Evolutionary conservation across 2,888 invertebrate genomes (phyloP).

Genomic region (Elmis aenea): DNA sequence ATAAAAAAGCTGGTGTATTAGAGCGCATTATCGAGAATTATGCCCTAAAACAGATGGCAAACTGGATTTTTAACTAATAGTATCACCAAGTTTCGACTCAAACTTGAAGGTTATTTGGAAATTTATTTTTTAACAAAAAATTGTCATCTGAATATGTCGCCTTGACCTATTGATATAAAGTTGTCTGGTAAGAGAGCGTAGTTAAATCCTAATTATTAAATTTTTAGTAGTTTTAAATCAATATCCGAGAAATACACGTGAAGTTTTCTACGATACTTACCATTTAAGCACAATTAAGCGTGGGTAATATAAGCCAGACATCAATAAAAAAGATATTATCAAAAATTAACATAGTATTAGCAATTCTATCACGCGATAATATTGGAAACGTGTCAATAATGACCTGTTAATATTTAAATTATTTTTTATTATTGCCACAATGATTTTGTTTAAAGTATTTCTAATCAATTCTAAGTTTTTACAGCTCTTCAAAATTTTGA

Average conservation of each 20-base stretch:
- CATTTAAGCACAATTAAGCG: too few species aligned
- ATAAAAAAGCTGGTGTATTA: neutral
- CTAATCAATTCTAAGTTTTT: too few species aligned
- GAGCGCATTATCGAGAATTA: neutral
- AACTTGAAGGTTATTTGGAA: neutral
- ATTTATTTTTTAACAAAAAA: constrained; percentile 3
- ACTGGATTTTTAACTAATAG: neutral
- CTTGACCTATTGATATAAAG: constrained; percentile 20
- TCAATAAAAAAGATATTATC: neutral
- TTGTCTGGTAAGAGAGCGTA: constrained; percentile 9
- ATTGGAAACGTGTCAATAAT: too few species aligned
- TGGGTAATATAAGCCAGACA: too few species aligned
- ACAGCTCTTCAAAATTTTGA: too few species aligned
- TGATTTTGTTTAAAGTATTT: too few species aligned
- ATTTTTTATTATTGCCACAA: too few species aligned
- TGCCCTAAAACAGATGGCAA: neutral
- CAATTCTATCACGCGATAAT: too few species aligned
- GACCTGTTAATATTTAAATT: too few species aligned
- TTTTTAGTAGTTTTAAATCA: neutral
- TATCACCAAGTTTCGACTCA: neutral
- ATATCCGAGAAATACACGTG: too few species aligned
- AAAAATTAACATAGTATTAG: neutral
- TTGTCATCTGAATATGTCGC: constrained; percentile 13
- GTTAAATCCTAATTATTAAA: too few species aligned
- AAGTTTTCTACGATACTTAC: too few species aligned